A percentile compares a stretch with the other conserved stretches of the same genome.
Evolutionary conservation across 1,140 invertebrate genomes (phyloP).

Genomic region (Reticulitermes speratus): DNA sequence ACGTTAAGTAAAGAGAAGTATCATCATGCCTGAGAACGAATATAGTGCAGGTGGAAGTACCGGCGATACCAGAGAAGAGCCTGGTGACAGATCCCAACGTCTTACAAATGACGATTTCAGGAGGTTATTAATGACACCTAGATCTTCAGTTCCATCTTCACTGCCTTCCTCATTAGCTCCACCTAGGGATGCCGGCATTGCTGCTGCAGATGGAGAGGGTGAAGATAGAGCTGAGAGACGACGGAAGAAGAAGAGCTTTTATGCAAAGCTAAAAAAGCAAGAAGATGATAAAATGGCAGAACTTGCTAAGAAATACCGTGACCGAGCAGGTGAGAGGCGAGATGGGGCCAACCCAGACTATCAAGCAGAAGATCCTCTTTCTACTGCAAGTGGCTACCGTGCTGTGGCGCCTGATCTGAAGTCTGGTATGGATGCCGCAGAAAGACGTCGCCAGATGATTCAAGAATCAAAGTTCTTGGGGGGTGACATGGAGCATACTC

Average conservation of each 20-base stretch:
- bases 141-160: constrained; percentile 61
- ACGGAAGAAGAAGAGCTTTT: constrained; percentile 86
- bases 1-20: background rate
- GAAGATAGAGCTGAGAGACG: constrained; percentile 68
- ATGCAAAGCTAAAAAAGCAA: constrained; percentile 92
- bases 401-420: constrained; percentile 95
- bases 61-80: constrained; percentile 25
- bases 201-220: constrained; percentile 43
- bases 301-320: constrained; percentile 91
- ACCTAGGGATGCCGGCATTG: constrained; percentile 25
- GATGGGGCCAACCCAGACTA: constrained; percentile 84
- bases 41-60: background rate
- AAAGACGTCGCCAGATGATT: constrained; percentile 91
- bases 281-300: constrained; percentile 96
- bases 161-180: constrained; percentile 41
- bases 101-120: constrained; percentile 97
- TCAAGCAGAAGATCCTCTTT: constrained; percentile 78
- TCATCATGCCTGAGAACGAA: constrained; percentile 31
- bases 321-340: constrained; percentile 88
- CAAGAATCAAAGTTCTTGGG: constrained; percentile 99
- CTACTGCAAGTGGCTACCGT: constrained; percentile 85
- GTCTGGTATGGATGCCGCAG: constrained; percentile 92
- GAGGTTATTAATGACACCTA: constrained; percentile 92
- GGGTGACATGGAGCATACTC: constrained; percentile 99
- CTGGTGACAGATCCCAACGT: constrained; percentile 56